Percentiles rank a stretch among this genome's conserved stretches.
Conservation (phyloP, 2,888 invertebrate species). For the Drosophila colorata region DNA sequence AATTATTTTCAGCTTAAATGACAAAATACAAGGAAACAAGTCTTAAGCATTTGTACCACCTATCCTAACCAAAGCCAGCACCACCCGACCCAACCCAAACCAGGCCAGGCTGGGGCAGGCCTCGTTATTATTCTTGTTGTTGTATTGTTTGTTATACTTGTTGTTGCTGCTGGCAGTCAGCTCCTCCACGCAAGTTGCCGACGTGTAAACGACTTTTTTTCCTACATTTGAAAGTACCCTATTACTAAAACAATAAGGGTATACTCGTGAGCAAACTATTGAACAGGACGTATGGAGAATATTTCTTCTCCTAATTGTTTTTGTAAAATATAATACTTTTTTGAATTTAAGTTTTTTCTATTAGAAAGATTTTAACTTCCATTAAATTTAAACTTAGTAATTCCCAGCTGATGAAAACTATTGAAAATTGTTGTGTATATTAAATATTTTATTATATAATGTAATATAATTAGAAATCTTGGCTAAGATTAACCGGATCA, state of each 20-base stretch:
- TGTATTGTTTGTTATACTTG: constrained; percentile 31
- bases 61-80: constrained; percentile 27
- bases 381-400: too few relatives aligned
- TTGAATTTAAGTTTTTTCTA: too few relatives aligned
- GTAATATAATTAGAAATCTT: too few relatives aligned
- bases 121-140: constrained; percentile 52
- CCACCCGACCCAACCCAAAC: constrained; percentile 4
- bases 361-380: too few relatives aligned
- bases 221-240: constrained; percentile 17
- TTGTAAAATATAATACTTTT: too few relatives aligned
- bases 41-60: constrained; percentile 76
- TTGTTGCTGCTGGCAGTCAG: constrained; percentile 41
- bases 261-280: too few relatives aligned
- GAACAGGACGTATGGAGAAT: too few relatives aligned
- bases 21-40: constrained; percentile 83
- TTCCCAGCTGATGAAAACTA: too few relatives aligned
- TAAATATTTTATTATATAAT: too few relatives aligned
- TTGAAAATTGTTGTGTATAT: too few relatives aligned
- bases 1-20: constrained; percentile 85
- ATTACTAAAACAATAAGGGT: neutral
- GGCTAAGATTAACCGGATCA: too few relatives aligned
- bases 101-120: constrained; percentile 8
- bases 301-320: too few relatives aligned
- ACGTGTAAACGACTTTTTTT: constrained; percentile 62
- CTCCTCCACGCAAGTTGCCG: constrained; percentile 41